phyloP scores from a whole-genome alignment of 2,113 vertebrate species.

The Lichenostomus cassidix region DNA sequence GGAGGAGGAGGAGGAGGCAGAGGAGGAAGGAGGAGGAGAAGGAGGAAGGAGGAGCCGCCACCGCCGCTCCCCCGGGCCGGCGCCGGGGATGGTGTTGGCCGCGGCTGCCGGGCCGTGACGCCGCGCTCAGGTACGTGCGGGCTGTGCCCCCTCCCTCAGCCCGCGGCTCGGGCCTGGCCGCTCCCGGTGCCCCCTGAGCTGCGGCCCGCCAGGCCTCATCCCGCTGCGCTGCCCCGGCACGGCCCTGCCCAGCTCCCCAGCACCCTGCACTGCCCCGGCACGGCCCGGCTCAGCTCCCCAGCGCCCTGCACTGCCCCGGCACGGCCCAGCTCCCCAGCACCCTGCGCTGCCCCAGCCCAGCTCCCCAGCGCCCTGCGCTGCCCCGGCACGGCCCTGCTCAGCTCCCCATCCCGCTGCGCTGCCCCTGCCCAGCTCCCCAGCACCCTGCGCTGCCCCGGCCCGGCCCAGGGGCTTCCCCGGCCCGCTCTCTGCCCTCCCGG shows the following conservation, averaged over 20 bases:
- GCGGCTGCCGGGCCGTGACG: conserved; percentile 13
- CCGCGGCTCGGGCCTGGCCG: not conserved
- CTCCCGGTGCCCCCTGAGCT: not conserved
- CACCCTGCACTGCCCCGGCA: too few relatives aligned
- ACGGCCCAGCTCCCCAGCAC: rapidly evolving
- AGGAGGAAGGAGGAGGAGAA: not conserved
- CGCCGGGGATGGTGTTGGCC: conserved; percentile 31
- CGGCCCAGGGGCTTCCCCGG: not conserved
- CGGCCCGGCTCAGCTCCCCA: too few relatives aligned
- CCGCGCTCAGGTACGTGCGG: not conserved
- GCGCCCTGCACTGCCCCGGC: rapidly evolving
- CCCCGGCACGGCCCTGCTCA: too few relatives aligned
- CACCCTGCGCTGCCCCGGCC: rapidly evolving
- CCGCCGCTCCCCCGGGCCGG: not conserved
- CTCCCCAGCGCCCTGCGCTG: rapidly evolving
- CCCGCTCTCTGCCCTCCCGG: not conserved
- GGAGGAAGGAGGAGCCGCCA: not conserved
- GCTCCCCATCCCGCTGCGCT: not conserved
- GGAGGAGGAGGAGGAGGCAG: not conserved
- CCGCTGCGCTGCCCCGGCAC: too few relatives aligned
- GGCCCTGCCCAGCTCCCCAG: too few relatives aligned
- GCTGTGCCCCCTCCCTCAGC: not conserved
- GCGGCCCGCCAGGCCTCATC: not conserved
- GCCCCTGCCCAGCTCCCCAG: too few relatives aligned
- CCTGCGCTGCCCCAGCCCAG: not conserved